phyloP scores from a whole-genome alignment of 2,113 vertebrate genomes.

The Heteronetta atricapilla region DNA sequence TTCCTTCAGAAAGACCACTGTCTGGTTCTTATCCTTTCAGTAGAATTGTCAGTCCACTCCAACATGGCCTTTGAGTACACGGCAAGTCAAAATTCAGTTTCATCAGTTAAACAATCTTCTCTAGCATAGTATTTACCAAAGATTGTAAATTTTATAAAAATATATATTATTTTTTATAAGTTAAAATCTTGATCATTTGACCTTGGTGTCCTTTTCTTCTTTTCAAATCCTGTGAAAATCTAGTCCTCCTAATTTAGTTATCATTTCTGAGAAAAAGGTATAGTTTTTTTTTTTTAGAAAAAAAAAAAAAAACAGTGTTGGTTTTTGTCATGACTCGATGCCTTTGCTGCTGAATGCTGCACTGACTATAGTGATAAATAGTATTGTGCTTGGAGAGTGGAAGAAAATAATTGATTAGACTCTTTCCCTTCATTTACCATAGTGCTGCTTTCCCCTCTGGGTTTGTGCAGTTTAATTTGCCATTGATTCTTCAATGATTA shows the following conservation, averaged over 20 bases:
- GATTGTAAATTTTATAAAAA: neutral
- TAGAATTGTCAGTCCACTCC: neutral
- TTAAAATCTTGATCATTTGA: neutral
- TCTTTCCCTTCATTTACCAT: slow-evolving; percentile 21
- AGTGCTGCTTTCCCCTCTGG: slow-evolving; percentile 31
- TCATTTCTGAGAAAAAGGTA: neutral
- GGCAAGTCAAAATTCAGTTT: neutral
- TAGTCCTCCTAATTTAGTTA: neutral
- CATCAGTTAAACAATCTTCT: neutral
- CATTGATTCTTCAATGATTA: slow-evolving; percentile 78
- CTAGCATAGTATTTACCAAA: neutral
- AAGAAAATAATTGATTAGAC: slow-evolving; percentile 62
- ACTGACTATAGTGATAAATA: slow-evolving; percentile 27
- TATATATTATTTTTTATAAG: neutral
- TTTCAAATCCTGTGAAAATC: neutral
- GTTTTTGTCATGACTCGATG: neutral
- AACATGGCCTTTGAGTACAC: neutral
- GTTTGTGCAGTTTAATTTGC: slow-evolving; percentile 75
- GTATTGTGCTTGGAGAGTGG: neutral
- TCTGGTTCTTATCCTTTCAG: neutral
- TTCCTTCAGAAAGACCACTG: neutral
- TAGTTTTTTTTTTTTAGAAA: too few species aligned
- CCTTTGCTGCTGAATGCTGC: neutral
- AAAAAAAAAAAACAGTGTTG: neutral
- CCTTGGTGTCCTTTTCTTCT: neutral